Percentiles rank a stretch among this genome's conserved stretches.
phyloP scores from a whole-genome alignment of 2,113 vertebrate genomes.

The Ochotona curzoniae region DNA sequence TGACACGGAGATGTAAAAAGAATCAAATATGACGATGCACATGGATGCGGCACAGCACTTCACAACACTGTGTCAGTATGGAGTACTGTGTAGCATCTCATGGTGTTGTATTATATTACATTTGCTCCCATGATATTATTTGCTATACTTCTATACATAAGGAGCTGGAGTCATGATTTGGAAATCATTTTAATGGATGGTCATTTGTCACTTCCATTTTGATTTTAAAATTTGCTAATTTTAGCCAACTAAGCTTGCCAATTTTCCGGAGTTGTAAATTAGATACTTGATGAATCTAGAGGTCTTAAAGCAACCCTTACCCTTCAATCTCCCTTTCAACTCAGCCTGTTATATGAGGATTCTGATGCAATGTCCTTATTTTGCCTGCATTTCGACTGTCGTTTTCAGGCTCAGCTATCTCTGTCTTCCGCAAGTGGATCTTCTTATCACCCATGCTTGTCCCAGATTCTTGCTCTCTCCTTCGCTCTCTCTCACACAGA shows the following conservation, averaged over 20 bases:
- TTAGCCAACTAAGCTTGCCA: neutral
- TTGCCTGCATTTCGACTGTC: neutral
- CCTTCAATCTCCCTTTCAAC: neutral
- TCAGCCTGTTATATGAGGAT: neutral
- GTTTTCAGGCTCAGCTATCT: neutral
- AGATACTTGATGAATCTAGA: neutral
- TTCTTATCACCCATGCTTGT: neutral
- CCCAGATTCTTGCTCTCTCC: neutral
- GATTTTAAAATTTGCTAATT: constrained; percentile 31
- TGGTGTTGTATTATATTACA: neutral
- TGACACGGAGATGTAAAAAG: rapidly evolving
- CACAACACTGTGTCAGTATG: neutral
- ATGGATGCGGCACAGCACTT: rapidly evolving
- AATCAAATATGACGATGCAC: neutral
- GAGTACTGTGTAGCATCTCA: neutral
- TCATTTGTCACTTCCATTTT: neutral
- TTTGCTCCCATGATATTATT: neutral
- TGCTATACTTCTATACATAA: neutral
- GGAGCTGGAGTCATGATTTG: neutral
- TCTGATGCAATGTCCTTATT: neutral
- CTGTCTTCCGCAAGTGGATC: neutral
- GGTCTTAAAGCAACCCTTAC: neutral
- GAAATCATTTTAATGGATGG: neutral
- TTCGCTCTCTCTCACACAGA: neutral
- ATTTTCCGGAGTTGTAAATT: neutral